Conservation (phyloP, 2,888 invertebrate species). For the Nebria salina region DNA sequence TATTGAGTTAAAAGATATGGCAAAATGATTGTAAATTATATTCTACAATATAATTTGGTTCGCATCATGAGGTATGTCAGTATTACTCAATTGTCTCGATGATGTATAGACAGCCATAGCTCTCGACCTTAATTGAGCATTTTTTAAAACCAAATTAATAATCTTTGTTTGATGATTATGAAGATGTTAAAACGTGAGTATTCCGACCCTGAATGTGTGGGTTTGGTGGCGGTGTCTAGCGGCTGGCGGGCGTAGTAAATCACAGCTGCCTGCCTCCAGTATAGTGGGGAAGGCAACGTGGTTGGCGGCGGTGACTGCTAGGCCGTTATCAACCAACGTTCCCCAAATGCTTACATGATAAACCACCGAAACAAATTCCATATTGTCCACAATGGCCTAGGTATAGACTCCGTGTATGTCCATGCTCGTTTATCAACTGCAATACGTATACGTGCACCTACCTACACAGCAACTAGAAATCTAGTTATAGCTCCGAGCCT, state of each 20-base stretch:
- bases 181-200: slow-evolving; percentile 11
- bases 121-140: too few species aligned
- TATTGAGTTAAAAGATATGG: too few species aligned
- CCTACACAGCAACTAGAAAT: neutral
- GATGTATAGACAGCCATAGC: too few species aligned
- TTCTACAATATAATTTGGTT: too few species aligned
- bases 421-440: slow-evolving; percentile 10
- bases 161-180: neutral
- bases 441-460: neutral
- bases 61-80: too few species aligned
- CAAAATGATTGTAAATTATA: too few species aligned
- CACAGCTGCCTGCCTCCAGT: slow-evolving; percentile 48
- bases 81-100: too few species aligned
- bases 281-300: slow-evolving; percentile 49
- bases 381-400: slow-evolving; percentile 56
- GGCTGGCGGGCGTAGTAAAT: slow-evolving; percentile 52
- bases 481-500: neutral
- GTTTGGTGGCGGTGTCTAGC: slow-evolving; percentile 30
- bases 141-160: neutral
- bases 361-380: slow-evolving; percentile 59
- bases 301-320: slow-evolving; percentile 53
- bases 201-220: slow-evolving; percentile 46
- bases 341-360: slow-evolving; percentile 57
- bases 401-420: slow-evolving; percentile 7
- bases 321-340: slow-evolving; percentile 45